Base-by-base conservation (phyloP, 2,888 invertebrate genomes). In the Pachliopta kotzebuea region DNA sequence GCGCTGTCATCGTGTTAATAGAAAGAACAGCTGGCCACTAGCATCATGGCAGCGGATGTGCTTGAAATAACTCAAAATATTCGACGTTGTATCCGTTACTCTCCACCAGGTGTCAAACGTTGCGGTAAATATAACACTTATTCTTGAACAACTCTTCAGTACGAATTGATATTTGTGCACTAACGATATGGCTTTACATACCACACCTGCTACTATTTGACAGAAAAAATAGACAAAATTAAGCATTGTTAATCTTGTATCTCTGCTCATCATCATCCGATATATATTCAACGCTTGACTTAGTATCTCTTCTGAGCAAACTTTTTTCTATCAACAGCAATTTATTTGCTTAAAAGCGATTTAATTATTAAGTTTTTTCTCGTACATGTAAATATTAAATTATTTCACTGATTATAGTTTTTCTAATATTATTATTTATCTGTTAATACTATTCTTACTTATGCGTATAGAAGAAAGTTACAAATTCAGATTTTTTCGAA, bases 1-100 rank as follows among this genome's bases (percentile, higher is more conserved):
- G 77, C 76, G 78, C 79, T 84, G 88, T 86, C 88, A 77, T 84
- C 87, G 83, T 88, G 85, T 86, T 85, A 88, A 86, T 85, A 79
- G 71, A 73, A 77, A 68, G 84, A 87, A 85, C 90, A 89, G 89
- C 88, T 87, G 88, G 80, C 72, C 77, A 70, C 49, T 37, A 31
- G 54, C 37, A 31, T 59, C 55, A 29, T 59, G 54, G 74, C 78
- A 76, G 82, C 89, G 90, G 90, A 90, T 86, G 86, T 79, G 78
- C 85, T 81, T 80, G 80, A 87, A 90, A 90, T 90, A 90, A 77
- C 65, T 62, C 58, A 55, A 61, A 62, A 62, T 58, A 65, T 62
- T 65, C 65, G 74, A 77, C 74, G 74, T 69, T 67, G 70, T 55
- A 65, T 65, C 62, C 65, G 68, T 66, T 61, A 55, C 63, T 56